These are phyloP conservation scores for Apocrypta bakeri DNA, from an alignment of 1,140 invertebrate genomes.

Conservation along the genomic window DNA sequence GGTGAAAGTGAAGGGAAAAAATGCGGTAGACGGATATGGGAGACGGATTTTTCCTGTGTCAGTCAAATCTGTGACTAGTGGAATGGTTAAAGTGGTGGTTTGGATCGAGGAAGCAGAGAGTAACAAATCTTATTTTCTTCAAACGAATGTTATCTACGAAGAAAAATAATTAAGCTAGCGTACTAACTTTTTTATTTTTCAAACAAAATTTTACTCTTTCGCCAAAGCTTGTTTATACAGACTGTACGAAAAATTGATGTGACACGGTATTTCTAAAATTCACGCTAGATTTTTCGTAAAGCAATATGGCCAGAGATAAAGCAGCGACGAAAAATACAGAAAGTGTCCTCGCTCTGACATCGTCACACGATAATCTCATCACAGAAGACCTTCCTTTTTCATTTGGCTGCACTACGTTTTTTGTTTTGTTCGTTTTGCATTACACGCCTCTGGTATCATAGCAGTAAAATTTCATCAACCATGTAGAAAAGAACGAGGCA, in stretches of 20 bases:
- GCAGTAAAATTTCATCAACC: constrained; percentile 9
- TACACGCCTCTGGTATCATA: not conserved
- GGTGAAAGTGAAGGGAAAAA: constrained; percentile 17
- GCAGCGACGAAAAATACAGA: not conserved
- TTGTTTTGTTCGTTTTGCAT: not conserved
- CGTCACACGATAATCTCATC: not conserved
- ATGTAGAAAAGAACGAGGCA: not conserved
- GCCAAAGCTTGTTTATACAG: not conserved
- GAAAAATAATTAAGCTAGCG: too few relatives aligned
- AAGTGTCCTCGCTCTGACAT: not conserved
- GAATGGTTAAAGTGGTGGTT: too few relatives aligned
- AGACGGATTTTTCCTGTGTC: too few relatives aligned
- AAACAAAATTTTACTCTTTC: not conserved
- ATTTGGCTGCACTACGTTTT: not conserved
- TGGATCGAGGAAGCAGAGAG: too few relatives aligned
- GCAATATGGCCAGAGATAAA: not conserved
- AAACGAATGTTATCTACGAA: too few relatives aligned
- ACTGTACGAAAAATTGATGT: not conserved
- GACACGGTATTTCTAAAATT: not conserved
- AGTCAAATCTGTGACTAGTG: too few relatives aligned
- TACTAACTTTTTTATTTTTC: not conserved
- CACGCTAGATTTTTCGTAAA: not conserved
- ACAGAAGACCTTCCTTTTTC: not conserved
- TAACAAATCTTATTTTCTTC: too few relatives aligned
- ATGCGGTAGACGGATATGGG: not conserved